phyloP scores from a whole-genome alignment of 2,113 vertebrate species.

The Ophthalmolycus amberensis region DNA sequence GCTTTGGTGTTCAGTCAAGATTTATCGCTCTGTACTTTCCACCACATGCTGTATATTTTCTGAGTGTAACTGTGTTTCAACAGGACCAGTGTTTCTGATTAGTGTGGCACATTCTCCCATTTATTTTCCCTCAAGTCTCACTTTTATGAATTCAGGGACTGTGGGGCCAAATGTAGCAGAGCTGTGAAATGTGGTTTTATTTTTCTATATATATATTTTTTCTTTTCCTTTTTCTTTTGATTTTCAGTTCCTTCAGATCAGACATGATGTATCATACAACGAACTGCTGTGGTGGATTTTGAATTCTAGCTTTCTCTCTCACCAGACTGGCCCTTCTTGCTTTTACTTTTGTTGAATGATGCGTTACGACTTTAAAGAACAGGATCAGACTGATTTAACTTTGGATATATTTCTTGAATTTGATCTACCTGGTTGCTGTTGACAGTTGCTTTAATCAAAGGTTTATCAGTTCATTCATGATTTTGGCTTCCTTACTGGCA shows the following conservation, averaged over 20 bases:
- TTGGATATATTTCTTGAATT: background rate
- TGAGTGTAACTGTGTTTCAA: slow-evolving; percentile 37
- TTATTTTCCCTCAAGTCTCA: slow-evolving; percentile 59
- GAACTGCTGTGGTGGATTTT: background rate
- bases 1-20: slow-evolving; percentile 39
- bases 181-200: slow-evolving; percentile 45
- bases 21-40: slow-evolving; percentile 48
- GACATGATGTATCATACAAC: slow-evolving; percentile 4
- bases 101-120: slow-evolving; percentile 46
- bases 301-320: background rate
- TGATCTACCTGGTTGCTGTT: background rate
- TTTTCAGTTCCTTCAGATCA: slow-evolving; percentile 20
- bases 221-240: slow-evolving; percentile 11
- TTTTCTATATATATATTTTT: background rate
- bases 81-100: slow-evolving; percentile 52
- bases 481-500: background rate
- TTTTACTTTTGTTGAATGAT: background rate
- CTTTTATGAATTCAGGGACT: slow-evolving; percentile 75
- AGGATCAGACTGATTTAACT: slow-evolving; percentile 1
- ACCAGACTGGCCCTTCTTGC: background rate
- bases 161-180: slow-evolving; percentile 47
- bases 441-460: background rate
- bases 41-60: slow-evolving; percentile 30
- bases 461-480: background rate
- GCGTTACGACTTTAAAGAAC: slow-evolving; percentile 18